Evolutionary conservation across 2,113 vertebrate genomes (phyloP), one percentile per base, ranked within the genome.

Genomic region (Tamias sibiricus): DNA sequence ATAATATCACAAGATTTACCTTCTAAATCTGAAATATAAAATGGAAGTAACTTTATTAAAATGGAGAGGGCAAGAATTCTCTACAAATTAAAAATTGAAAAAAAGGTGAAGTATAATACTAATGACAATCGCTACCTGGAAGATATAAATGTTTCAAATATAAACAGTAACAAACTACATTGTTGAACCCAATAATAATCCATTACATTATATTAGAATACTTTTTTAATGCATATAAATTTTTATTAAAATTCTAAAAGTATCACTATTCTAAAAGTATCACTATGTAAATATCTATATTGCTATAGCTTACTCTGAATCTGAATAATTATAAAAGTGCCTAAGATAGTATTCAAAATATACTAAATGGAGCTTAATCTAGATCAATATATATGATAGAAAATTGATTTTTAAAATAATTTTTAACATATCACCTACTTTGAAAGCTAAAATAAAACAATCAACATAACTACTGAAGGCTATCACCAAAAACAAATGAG

Each of bases 401-500:
- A 93, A 96, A 66, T 8, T 32, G 0, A 91, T 66, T 89, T 85
- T 91, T 42, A 49, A 96, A 97, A 94, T 20, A 95, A 75, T 91
- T 77, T 17, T 94, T 19, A 37, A 59, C 3, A 52, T 52, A 95
- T 81, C 22, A 59, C 10, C 54, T 24, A 77, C 32, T 42, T 47
- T 54, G 26, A 96, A 96, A 91, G 37, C 19, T 35, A 89, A 77
- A 92, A 57, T 24, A 35, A 62, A 69, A 47, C 3, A 74, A 80
- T 66, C 72, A 66, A 85, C 40, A 71, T 1, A 71, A 93, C 62
- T 74, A 87, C 6, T 90, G 40, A 44, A 83, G 32, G 5, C 68
- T 8, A 68, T 72, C 32, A 52, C 16, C 32, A 19, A 68, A 92
- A 91, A 74, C 81, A 74, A 92, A 74, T 47, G 62, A 79, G 69